phyloP scores from a whole-genome alignment of 2,113 vertebrate species.

The Oriolus oriolus region DNA sequence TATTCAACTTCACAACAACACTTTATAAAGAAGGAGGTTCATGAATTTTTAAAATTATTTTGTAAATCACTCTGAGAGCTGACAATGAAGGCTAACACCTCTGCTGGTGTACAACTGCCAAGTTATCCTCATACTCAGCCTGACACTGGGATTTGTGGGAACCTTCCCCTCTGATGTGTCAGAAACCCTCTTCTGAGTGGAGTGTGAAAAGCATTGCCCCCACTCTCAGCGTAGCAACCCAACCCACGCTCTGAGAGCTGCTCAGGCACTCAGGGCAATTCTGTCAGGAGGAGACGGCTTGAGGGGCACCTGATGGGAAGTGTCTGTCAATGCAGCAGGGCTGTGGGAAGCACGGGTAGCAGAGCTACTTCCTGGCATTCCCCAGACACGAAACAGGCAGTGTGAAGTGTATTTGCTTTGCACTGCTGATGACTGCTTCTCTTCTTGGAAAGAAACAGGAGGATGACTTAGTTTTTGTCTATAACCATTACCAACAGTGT shows the following conservation, averaged over 20 bases:
- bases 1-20: slow-evolving; percentile 64
- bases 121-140: neutral
- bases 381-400: neutral
- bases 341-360: neutral
- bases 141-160: neutral
- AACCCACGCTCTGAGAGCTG: neutral
- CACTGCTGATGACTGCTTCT: neutral
- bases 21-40: slow-evolving; percentile 61
- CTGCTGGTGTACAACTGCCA: slow-evolving; percentile 35
- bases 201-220: neutral
- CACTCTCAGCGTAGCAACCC: neutral
- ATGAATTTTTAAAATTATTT: slow-evolving; percentile 73
- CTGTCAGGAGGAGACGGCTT: neutral
- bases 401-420: neutral
- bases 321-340: neutral
- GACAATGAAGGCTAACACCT: slow-evolving; percentile 66
- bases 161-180: neutral
- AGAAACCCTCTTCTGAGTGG: neutral
- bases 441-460: neutral
- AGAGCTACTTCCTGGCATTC: neutral
- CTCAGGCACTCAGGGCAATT: neutral
- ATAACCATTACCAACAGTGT: neutral
- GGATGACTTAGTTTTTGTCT: neutral
- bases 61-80: slow-evolving; percentile 71
- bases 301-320: neutral